Evolutionary conservation across 2,113 vertebrate species (phyloP).

Genomic region (Tachuris rubrigastra): DNA sequence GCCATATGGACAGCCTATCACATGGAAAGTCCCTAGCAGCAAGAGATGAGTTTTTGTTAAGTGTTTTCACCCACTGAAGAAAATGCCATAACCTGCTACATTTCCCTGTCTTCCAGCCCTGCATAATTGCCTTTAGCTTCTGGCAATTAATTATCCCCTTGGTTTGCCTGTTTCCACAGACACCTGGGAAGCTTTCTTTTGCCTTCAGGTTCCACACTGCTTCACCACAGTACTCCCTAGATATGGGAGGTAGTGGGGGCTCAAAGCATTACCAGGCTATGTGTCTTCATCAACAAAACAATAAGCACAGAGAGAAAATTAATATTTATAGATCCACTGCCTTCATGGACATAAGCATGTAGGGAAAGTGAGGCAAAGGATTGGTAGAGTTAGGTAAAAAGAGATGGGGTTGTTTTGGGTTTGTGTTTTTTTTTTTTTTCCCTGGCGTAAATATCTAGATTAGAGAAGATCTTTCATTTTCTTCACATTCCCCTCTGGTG

Average conservation of each 20-base stretch:
- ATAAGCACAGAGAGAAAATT: neutral
- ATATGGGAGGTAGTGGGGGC: neutral
- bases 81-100: neutral
- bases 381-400: neutral
- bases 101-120: neutral
- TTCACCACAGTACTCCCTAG: neutral
- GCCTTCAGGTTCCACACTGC: neutral
- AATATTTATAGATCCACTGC: neutral
- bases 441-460: neutral
- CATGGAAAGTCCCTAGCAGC: neutral
- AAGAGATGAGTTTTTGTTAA: neutral
- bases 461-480: neutral
- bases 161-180: neutral
- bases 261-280: neutral
- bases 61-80: neutral
- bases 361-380: neutral
- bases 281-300: neutral
- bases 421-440: neutral
- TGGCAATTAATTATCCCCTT: neutral
- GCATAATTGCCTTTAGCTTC: neutral
- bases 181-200: neutral
- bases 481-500: neutral
- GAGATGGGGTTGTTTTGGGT: neutral
- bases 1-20: neutral
- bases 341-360: neutral